These are phyloP conservation scores for Cyanoliseus patagonus DNA, from an alignment of 2,113 vertebrate species.

Conservation along the genomic window DNA sequence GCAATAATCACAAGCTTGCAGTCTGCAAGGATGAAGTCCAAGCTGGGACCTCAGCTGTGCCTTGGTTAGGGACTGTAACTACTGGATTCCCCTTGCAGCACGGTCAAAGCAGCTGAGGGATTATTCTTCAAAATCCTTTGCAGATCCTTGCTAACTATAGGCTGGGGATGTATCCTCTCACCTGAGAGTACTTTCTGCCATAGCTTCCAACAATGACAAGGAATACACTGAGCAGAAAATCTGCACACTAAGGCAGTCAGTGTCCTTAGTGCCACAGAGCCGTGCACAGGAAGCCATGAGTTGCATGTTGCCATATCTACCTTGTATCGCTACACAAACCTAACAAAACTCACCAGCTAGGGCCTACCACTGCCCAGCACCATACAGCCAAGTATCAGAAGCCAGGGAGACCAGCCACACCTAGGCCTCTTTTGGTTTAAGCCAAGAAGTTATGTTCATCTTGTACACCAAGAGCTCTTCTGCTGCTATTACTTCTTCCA, in stretches of 20 bases:
- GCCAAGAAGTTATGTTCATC: not conserved
- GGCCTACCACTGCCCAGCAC: not conserved
- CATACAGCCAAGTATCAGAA: not conserved
- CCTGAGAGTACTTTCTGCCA: not conserved
- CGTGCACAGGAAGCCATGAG: rapidly evolving
- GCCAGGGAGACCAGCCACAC: not conserved
- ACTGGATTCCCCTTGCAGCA: not conserved
- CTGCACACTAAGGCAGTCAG: not conserved
- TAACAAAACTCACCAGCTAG: not conserved
- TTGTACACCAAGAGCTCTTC: not conserved
- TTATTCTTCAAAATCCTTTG: not conserved
- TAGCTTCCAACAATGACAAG: not conserved
- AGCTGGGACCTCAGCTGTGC: not conserved
- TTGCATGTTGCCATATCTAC: rapidly evolving
- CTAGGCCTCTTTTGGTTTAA: not conserved
- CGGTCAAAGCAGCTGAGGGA: not conserved
- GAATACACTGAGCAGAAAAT: not conserved
- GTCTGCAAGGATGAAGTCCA: not conserved
- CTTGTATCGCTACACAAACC: not conserved
- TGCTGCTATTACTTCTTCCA: not conserved
- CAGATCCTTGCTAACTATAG: not conserved
- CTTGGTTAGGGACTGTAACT: not conserved
- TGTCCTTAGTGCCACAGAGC: not conserved
- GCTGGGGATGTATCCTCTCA: not conserved
- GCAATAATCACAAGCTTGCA: not conserved